A percentile compares a stretch with the other conserved stretches of the same genome.
Conservation (phyloP, 2,888 invertebrate genomes). For the Napeogenes inachia region DNA sequence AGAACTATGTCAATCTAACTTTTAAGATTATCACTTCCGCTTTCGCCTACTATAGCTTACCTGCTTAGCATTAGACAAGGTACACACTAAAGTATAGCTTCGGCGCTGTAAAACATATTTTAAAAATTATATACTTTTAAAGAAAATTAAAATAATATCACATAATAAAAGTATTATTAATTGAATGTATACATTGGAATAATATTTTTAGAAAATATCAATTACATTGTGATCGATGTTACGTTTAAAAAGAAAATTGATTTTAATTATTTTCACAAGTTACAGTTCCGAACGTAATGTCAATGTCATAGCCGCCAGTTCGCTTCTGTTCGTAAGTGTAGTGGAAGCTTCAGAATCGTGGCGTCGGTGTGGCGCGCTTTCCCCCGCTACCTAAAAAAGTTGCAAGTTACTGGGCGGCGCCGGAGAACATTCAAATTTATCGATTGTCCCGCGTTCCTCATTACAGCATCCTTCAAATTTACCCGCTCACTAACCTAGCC, state of each 20-base stretch:
- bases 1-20: constrained; percentile 75
- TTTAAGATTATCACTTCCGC: constrained; percentile 73
- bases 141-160: too few relatives aligned
- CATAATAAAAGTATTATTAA: too few relatives aligned
- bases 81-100: constrained; percentile 18
- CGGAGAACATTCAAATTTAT: constrained; percentile 77
- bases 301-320: constrained; percentile 5
- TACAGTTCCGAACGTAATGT: neutral
- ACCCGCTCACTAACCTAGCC: constrained; percentile 71
- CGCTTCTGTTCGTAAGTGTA: constrained; percentile 16
- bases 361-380: constrained; percentile 66
- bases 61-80: constrained; percentile 50
- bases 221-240: too few relatives aligned
- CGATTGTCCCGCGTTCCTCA: constrained; percentile 74
- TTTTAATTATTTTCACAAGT: too few relatives aligned
- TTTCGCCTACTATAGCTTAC: constrained; percentile 56
- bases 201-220: too few relatives aligned
- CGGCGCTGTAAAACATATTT: neutral
- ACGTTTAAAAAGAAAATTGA: too few relatives aligned
- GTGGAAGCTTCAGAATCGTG: constrained; percentile 39
- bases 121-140: too few relatives aligned
- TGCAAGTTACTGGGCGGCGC: constrained; percentile 74
- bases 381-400: constrained; percentile 73
- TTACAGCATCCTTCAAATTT: constrained; percentile 75
- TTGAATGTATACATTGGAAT: too few relatives aligned